Conservation (phyloP, 2,888 invertebrate genomes). For the Pheosia gnoma region DNA sequence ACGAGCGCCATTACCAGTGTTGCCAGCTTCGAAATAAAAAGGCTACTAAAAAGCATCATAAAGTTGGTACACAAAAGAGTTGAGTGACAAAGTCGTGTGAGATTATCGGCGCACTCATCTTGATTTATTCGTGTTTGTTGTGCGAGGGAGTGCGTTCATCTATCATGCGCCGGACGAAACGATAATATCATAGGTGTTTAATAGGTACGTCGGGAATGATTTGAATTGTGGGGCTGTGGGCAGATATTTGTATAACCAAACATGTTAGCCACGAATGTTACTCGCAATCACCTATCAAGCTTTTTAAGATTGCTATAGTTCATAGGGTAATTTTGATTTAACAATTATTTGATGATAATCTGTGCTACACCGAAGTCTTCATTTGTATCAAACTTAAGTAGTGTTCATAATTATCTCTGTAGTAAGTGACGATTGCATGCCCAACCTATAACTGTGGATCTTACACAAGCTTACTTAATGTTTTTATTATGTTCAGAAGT, state of each 20-base stretch:
- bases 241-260: slow-evolving; percentile 11
- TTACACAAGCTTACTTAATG: no score
- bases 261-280: not conserved
- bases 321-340: not conserved
- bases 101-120: slow-evolving; percentile 64
- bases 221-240: slow-evolving; percentile 33
- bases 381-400: no score
- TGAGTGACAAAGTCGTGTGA: slow-evolving; percentile 66
- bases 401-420: no score
- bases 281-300: not conserved
- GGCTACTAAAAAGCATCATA: slow-evolving; percentile 39
- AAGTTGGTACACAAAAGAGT: slow-evolving; percentile 52
- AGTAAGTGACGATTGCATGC: no score
- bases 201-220: slow-evolving; percentile 37
- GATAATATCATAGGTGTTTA: slow-evolving; percentile 61
- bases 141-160: slow-evolving; percentile 59
- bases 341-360: no score
- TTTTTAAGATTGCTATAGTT: not conserved
- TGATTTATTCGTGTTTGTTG: slow-evolving; percentile 68
- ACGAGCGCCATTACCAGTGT: slow-evolving; percentile 59
- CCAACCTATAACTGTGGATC: no score
- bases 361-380: no score
- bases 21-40: slow-evolving; percentile 50
- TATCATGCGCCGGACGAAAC: slow-evolving; percentile 54
- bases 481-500: no score